A percentile compares a stretch with the other conserved stretches of the same genome.
Evolutionary conservation across 2,888 invertebrate genomes (phyloP).

Genomic region (Hartigia nigra): DNA sequence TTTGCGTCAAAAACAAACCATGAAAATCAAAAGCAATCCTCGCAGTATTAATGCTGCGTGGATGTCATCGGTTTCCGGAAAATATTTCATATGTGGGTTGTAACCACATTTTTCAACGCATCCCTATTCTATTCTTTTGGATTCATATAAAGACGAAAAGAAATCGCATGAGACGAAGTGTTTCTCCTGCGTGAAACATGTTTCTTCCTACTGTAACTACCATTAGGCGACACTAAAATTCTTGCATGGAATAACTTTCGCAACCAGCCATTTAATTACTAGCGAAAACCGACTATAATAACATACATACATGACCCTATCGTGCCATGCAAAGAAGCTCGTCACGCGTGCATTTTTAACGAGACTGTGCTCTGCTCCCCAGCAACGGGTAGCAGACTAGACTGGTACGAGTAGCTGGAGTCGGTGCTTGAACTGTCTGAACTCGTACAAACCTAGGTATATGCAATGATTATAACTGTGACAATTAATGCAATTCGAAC

Average conservation of each 20-base stretch:
- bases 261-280: slow-evolving; percentile 43
- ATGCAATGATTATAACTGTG: slow-evolving; percentile 1
- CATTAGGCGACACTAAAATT: slow-evolving; percentile 3
- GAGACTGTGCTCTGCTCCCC: slow-evolving; percentile 37
- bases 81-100: background rate
- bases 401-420: background rate
- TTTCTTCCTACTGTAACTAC: background rate
- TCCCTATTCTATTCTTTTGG: background rate
- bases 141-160: background rate
- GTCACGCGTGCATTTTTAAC: slow-evolving; percentile 55
- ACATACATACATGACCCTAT: slow-evolving; percentile 26
- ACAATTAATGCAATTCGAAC: background rate
- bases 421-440: slow-evolving; percentile 7
- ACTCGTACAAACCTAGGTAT: background rate
- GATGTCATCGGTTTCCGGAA: background rate
- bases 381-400: background rate
- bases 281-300: slow-evolving; percentile 44
- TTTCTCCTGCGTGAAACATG: too few relatives aligned
- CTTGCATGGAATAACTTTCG: slow-evolving; percentile 26
- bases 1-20: background rate
- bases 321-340: slow-evolving; percentile 44
- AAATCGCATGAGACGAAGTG: too few relatives aligned
- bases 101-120: too few relatives aligned
- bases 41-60: background rate
- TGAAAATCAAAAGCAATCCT: background rate